phyloP scores from a whole-genome alignment of 2,113 vertebrate genomes.

The Rhinopomastus cyanomelas region DNA sequence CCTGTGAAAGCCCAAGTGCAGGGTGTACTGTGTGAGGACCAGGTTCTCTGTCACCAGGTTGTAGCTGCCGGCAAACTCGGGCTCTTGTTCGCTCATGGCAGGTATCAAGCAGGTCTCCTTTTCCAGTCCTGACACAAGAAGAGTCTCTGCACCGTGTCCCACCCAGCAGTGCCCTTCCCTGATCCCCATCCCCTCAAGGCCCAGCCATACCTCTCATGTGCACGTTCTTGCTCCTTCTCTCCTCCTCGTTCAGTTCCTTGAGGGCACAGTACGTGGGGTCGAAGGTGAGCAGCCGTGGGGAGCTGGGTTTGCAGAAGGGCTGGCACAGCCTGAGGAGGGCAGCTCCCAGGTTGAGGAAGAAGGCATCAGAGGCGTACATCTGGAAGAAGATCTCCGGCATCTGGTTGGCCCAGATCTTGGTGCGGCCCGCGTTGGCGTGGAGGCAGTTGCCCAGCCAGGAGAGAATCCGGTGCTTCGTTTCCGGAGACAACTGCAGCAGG shows the following conservation, averaged over 20 bases:
- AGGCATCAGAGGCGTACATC: constrained; percentile 94
- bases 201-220: constrained; percentile 83
- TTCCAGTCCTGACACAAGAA: constrained; percentile 84
- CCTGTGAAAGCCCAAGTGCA: constrained; percentile 95
- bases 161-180: background rate
- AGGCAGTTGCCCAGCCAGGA: constrained; percentile 95
- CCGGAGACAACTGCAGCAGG: constrained; percentile 88
- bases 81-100: constrained; percentile 79
- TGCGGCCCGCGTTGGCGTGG: constrained; percentile 89
- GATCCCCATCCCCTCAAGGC: too few relatives aligned
- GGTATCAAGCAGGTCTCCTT: constrained; percentile 97
- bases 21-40: constrained; percentile 90
- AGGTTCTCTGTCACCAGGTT: constrained; percentile 97
- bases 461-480: constrained; percentile 91
- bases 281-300: constrained; percentile 90
- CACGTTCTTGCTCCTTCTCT: constrained; percentile 87
- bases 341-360: constrained; percentile 94
- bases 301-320: constrained; percentile 93
- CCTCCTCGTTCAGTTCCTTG: constrained; percentile 93
- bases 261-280: constrained; percentile 94
- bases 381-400: constrained; percentile 98
- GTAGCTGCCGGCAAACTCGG: constrained; percentile 86
- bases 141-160: background rate
- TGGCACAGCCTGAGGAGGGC: constrained; percentile 94
- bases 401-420: constrained; percentile 99